Evolutionary conservation across 2,888 invertebrate species (phyloP), one percentile per base, ranked within the genome.

Genomic region (Lasioglossum morio): DNA sequence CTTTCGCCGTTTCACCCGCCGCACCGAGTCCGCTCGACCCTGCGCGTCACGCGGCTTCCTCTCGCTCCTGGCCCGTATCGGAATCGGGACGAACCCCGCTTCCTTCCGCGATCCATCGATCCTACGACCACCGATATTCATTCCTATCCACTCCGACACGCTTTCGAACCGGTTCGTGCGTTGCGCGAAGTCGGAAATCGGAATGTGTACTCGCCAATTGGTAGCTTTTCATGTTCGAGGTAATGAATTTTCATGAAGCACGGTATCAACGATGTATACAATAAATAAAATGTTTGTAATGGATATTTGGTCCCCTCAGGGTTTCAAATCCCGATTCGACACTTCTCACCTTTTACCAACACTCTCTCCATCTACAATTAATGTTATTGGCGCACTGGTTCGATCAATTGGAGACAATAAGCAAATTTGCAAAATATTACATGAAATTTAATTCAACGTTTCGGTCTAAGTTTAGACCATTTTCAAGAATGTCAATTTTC

Each of bases 21-120:
- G 30, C 46, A 16, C 72, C 74, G 66, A 34, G 19, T 34, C 66
- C 66, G 73, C 30, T 60, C 63, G 74, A 57, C 57, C 48, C 23
- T 30, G 66, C n/a, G 66, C n/a, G 66, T 16, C 66, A 19, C 46
- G 76, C 46, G 66, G 30, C 27, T 57, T 34, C 72, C 78, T 72
- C 57, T 27, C 19, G 37, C 27, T 80, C 37, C 12, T 53, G 85
- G 46, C 85, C 85, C 85, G 84, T 84, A 84, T 79, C 84, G 78
- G 85, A 75, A 84, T 84, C 77, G 46, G 66, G 43, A 7, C 46
- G 63, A 30, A 30, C 27, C 72, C 34, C 34, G 19, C n/a, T 72
- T 72, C 43, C 43, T 43, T 23, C 72, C 19, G 16, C 72, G 46
- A 66, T 66, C 30, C 66, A 60, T 60, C 60, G 60, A 27, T 60